Conservation (phyloP, 2,888 invertebrate species). For the Agrochola litura region DNA sequence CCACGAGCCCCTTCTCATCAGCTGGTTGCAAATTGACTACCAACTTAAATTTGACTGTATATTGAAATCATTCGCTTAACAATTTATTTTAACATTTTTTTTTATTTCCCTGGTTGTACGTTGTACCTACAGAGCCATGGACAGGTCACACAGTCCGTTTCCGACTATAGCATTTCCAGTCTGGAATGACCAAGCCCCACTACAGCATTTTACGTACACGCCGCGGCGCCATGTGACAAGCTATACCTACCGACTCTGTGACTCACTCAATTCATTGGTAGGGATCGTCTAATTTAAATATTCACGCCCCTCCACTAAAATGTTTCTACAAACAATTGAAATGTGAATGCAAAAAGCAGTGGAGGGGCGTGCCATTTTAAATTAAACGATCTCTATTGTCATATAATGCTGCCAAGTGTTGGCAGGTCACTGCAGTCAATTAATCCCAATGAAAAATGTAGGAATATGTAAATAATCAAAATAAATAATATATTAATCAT, state of each 20-base stretch:
- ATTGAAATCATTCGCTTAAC: too few relatives aligned
- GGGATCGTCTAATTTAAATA: background rate
- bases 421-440: background rate
- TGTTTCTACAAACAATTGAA: accelerated
- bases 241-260: too few relatives aligned
- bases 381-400: background rate
- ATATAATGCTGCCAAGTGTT: background rate
- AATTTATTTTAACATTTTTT: too few relatives aligned
- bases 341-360: background rate
- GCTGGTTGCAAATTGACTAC: too few relatives aligned
- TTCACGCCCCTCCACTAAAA: background rate
- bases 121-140: background rate
- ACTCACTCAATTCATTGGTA: background rate
- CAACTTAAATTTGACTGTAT: too few relatives aligned
- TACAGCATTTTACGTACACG: too few relatives aligned
- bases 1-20: too few relatives aligned
- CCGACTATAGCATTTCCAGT: too few relatives aligned
- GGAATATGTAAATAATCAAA: constrained; percentile 39
- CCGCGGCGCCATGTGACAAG: too few relatives aligned
- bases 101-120: background rate
- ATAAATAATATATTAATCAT: constrained; percentile 53
- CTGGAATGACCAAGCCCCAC: too few relatives aligned
- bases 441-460: background rate
- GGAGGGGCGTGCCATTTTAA: background rate
- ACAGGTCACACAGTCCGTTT: too few relatives aligned